phyloP scores from a whole-genome alignment of 2,888 invertebrate species.

The Xestia rhomboidea region DNA sequence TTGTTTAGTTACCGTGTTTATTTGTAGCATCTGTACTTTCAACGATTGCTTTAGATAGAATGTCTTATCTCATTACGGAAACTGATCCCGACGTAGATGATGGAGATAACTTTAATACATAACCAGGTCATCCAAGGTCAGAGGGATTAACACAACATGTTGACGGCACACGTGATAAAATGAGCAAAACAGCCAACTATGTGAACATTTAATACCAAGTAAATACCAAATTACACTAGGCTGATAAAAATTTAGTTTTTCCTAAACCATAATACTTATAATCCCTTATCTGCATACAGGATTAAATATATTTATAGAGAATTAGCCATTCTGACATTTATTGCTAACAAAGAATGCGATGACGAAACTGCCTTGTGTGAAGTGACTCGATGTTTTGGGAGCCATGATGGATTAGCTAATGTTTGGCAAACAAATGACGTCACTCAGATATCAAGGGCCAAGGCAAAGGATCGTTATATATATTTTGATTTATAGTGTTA shows the following conservation, averaged over 20 bases:
- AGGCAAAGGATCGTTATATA: slow-evolving; percentile 27
- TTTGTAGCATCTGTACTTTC: not conserved
- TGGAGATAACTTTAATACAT: slow-evolving; percentile 23
- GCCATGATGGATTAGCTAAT: slow-evolving; percentile 59
- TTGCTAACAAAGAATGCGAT: slow-evolving; percentile 48
- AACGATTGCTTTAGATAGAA: not conserved
- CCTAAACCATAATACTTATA: not conserved
- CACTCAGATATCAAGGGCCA: slow-evolving; percentile 40
- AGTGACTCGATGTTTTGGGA: slow-evolving; percentile 30
- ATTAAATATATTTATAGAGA: slow-evolving; percentile 31
- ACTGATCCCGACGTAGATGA: slow-evolving; percentile 25
- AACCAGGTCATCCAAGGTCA: slow-evolving; percentile 41
- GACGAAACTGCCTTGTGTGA: slow-evolving; percentile 31
- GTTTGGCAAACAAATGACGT: slow-evolving; percentile 54
- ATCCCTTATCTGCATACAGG: slow-evolving; percentile 33
- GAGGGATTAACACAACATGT: slow-evolving; percentile 29
- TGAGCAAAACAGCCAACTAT: slow-evolving; percentile 42
- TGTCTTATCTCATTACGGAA: slow-evolving; percentile 38
- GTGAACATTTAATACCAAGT: not conserved
- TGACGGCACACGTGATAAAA: slow-evolving; percentile 42
- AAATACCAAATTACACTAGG: too few species aligned
- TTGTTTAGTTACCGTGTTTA: not conserved
- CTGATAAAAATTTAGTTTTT: too few species aligned
- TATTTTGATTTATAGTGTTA: slow-evolving; percentile 48
- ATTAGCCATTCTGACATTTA: slow-evolving; percentile 33